Conservation (phyloP, 2,113 vertebrate species). For the Pseudopodoces humilis region DNA sequence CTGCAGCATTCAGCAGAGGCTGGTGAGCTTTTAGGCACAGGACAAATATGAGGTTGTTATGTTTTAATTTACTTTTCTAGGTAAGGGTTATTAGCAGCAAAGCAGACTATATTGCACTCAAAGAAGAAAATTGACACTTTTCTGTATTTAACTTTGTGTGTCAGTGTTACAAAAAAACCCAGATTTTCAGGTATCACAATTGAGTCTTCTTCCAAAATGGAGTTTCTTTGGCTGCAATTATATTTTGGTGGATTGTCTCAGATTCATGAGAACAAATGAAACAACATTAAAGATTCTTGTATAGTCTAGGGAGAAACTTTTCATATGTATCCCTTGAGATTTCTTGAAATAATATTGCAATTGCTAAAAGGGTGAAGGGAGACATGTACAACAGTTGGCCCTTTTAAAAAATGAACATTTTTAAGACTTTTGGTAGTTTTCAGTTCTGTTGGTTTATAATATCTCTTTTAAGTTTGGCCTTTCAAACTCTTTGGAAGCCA, state of each 20-base stretch:
- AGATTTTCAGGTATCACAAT: background rate
- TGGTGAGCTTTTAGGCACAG: background rate
- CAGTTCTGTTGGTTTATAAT: background rate
- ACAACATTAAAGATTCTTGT: background rate
- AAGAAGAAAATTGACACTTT: background rate
- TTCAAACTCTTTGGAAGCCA: background rate
- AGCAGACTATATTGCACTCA: background rate
- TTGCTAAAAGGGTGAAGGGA: background rate
- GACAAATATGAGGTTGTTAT: background rate
- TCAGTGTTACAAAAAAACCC: background rate
- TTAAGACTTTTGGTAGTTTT: background rate
- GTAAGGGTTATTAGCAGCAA: conserved; percentile 9
- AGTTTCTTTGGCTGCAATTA: background rate
- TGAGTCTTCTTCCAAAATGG: background rate
- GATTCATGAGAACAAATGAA: background rate
- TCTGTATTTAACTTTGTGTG: conserved; percentile 36
- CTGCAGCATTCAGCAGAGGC: background rate
- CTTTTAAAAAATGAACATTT: background rate
- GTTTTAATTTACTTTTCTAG: conserved; percentile 31
- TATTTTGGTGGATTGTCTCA: background rate
- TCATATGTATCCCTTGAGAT: background rate
- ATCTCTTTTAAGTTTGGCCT: background rate
- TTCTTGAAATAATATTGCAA: background rate
- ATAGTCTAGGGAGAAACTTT: background rate
- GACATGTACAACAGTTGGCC: background rate